Conservation (phyloP, 2,888 invertebrate species). For the Myathropa florea region DNA sequence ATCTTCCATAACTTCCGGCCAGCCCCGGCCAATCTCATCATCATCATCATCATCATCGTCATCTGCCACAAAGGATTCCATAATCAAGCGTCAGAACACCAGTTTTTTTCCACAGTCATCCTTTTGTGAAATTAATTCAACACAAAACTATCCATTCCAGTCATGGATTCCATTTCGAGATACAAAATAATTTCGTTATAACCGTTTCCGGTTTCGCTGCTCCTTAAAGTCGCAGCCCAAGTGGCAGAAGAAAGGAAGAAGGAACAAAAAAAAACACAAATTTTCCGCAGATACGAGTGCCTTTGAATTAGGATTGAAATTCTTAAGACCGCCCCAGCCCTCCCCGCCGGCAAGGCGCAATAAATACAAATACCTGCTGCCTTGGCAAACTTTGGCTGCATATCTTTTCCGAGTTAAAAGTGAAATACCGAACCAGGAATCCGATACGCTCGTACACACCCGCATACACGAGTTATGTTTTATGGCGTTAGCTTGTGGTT, state of each 20-base stretch:
- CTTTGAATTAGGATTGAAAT: not conserved
- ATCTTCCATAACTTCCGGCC: not conserved
- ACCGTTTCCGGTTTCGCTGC: not conserved
- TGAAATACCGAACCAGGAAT: constrained; percentile 19
- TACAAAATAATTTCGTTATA: not conserved
- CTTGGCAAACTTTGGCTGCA: not conserved
- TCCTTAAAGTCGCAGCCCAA: not conserved
- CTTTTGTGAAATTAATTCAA: not conserved
- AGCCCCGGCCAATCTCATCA: not conserved
- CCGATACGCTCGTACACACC: not conserved
- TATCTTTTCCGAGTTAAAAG: constrained; percentile 16
- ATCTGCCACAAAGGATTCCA: not conserved
- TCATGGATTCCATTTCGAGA: not conserved
- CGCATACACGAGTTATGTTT: constrained; percentile 16
- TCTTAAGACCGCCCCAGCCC: not conserved
- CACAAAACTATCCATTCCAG: constrained; percentile 11
- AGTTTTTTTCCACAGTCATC: not conserved
- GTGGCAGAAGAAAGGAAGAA: not conserved
- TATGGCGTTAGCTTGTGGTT: constrained; percentile 25
- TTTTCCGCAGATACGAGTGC: not conserved
- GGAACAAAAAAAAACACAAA: not conserved
- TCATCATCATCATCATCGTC: not conserved
- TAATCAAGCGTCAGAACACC: not conserved
- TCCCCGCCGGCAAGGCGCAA: not conserved
- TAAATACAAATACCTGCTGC: not conserved